Evolutionary conservation across 2,113 vertebrate species (phyloP), one percentile per base, ranked within the genome.

Genomic region (Sarotherodon lohbergeri): DNA sequence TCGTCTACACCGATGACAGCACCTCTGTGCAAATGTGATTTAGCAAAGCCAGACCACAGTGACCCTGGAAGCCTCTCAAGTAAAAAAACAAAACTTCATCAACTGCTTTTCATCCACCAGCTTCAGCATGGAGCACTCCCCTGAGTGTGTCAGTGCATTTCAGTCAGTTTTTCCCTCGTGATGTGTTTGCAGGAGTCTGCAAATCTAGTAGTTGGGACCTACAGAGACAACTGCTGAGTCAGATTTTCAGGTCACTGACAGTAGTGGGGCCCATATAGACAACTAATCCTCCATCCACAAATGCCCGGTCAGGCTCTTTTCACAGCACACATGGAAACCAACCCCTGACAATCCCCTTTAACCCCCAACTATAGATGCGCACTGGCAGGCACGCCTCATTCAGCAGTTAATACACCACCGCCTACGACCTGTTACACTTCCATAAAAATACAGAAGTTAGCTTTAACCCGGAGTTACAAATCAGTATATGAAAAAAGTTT

Each of bases 161-260:
- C 68, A 84, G 54, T 43, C 39, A 39, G 36, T 55, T 79, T 79
- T 66, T 76, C 86, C 48, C 82, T 41, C 55, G n/a, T 17, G 7
- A 27, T 16, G 34, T 55, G 79, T 81, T 85, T 79, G 66, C 36
- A 56, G 27, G 27, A 73, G 5, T 73, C 63, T 85, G 82, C 68
- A 91, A 89, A 94, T 46, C 85, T 68, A 48, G 10, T 55, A 82
- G 88, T 16, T 83, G 56, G 86, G 34, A 83, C 82, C 80, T 7
- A 46, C 34, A 83, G 76, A 90, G 80, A 90, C 81, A 94, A 92
- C 54, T 39, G 92, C 94, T 93, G 94, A 94, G 90, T 95, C 93
- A 93, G 90, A 82, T n/a, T 88, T 89, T 86, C 54, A 76, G 68
- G 81, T 89, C 85, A 84, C 80, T 50, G 91, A 89, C 82, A 84